Evolutionary conservation across 2,797 vertebrate species (phyloP).

Genomic region (Spea hammondii): DNA sequence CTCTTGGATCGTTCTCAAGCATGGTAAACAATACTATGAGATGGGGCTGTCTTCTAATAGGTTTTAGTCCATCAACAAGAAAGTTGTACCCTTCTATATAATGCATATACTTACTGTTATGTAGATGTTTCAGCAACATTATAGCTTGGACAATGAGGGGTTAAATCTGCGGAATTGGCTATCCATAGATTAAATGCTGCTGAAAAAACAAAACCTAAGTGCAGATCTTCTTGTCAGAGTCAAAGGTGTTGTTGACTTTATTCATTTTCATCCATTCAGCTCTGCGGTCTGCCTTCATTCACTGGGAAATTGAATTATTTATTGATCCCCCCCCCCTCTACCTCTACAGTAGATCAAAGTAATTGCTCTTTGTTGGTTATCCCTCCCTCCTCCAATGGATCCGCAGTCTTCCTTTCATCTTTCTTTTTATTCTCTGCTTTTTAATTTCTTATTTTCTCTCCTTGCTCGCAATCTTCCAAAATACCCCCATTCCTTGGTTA

Average conservation of each 20-base stretch:
- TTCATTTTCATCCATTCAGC: conserved; percentile 52
- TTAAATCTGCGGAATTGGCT: conserved; percentile 17
- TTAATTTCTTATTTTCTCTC: conserved; percentile 36
- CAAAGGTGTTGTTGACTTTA: conserved; percentile 52
- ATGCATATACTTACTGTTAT: too few species aligned
- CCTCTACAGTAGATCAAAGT: conserved; percentile 47
- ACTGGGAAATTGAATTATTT: conserved; percentile 51
- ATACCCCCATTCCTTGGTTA: conserved; percentile 31
- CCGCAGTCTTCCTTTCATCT: conserved; percentile 39
- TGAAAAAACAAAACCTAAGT: conserved; percentile 33
- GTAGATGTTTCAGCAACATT: not conserved
- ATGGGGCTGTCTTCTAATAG: too few species aligned
- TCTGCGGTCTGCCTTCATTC: conserved; percentile 49
- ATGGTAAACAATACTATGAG: too few species aligned
- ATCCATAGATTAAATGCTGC: conserved; percentile 39
- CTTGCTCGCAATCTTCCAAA: conserved; percentile 23
- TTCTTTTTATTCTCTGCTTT: conserved; percentile 14
- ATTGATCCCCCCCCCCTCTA: conserved; percentile 34
- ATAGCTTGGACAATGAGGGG: not conserved
- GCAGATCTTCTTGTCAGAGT: conserved; percentile 40
- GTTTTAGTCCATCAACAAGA: too few species aligned
- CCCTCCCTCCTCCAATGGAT: conserved; percentile 29
- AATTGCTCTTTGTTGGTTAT: conserved; percentile 43
- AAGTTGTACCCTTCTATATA: too few species aligned
- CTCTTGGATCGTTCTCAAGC: too few species aligned